A percentile compares a stretch with the other conserved stretches of the same genome.
Conservation (phyloP, 2,888 invertebrate genomes). For the Stictocephala bisonia region DNA sequence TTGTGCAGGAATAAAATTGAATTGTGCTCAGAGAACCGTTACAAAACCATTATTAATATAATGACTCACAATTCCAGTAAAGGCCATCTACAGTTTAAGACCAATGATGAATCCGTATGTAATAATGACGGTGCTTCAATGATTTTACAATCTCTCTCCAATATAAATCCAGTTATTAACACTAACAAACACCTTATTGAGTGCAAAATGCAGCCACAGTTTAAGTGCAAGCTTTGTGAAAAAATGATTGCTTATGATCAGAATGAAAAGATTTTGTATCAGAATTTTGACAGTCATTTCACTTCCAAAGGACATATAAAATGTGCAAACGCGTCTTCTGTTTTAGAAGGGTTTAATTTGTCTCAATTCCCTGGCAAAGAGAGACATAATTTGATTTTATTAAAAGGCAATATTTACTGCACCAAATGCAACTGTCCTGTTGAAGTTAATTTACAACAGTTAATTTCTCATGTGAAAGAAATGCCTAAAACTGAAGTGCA, state of each 20-base stretch:
- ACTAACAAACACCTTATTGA: neutral
- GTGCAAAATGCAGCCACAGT: neutral
- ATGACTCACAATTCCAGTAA: neutral
- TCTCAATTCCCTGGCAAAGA: neutral
- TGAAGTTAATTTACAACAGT: neutral
- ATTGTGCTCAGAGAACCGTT: neutral
- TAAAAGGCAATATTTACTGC: neutral
- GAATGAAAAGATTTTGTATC: neutral
- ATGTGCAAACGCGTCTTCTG: neutral
- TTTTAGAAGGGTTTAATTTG: neutral
- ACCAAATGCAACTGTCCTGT: neutral
- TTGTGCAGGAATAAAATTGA: slow-evolving; percentile 12
- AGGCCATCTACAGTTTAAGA: neutral
- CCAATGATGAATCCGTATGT: neutral
- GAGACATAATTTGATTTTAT: neutral
- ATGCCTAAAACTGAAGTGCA: neutral
- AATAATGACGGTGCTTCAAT: neutral
- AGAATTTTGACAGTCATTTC: neutral
- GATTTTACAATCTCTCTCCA: neutral
- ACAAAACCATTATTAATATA: slow-evolving; percentile 1
- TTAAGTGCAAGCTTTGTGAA: neutral
- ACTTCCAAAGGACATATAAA: neutral
- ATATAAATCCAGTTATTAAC: neutral
- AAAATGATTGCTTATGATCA: neutral
- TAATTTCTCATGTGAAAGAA: neutral